Conservation (phyloP, 2,888 invertebrate genomes). For the Heliconius hortense region DNA sequence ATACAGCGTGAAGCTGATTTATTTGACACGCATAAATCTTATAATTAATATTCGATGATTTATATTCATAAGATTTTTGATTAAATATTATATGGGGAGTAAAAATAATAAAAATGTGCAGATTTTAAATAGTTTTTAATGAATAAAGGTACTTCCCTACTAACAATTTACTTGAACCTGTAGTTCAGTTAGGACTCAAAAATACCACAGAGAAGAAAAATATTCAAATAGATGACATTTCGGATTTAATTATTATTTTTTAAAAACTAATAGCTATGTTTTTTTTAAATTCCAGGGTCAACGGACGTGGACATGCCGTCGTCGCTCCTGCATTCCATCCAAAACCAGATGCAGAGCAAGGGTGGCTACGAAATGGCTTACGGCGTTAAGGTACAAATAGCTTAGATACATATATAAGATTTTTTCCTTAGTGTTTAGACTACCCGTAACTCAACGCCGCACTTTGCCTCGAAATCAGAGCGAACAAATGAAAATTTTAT, state of each 20-base stretch:
- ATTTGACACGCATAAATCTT: background rate
- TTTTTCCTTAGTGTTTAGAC: too few species aligned
- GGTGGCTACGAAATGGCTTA: constrained; percentile 93
- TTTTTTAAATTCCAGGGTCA: constrained; percentile 83
- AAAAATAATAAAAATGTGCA: too few species aligned
- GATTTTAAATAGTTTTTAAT: too few species aligned
- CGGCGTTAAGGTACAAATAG: constrained; percentile 80
- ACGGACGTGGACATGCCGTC: constrained; percentile 93
- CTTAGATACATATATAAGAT: background rate
- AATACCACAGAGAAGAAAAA: too few species aligned
- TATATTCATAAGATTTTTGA: background rate
- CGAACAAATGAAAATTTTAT: too few species aligned
- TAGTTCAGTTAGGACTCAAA: too few species aligned
- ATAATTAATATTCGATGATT: background rate
- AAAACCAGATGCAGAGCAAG: constrained; percentile 97
- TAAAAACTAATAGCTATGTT: background rate
- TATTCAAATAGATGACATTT: too few species aligned
- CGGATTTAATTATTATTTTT: too few species aligned
- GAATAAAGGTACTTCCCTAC: too few species aligned
- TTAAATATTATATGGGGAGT: background rate
- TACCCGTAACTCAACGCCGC: too few species aligned
- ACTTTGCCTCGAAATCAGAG: too few species aligned
- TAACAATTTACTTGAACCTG: too few species aligned
- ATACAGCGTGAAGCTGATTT: background rate
- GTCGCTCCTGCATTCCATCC: constrained; percentile 91